These are phyloP conservation scores for Polydesmus complanatus DNA, from an alignment of 2,888 invertebrate genomes.

Conservation along the genomic window DNA sequence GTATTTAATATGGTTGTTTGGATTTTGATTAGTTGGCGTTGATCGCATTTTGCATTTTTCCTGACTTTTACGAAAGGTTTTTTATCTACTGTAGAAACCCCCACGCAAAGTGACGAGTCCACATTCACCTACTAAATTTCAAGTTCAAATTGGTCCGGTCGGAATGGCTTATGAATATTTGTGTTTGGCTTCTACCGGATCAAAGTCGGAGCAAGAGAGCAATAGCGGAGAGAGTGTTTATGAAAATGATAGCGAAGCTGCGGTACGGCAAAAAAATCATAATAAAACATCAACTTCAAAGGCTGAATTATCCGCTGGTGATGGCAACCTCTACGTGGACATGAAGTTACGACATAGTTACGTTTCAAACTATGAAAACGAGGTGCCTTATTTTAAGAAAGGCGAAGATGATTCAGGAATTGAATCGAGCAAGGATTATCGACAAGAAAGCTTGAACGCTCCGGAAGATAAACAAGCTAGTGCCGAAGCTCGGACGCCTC, in stretches of 20 bases:
- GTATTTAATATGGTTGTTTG: neutral
- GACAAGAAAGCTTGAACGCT: neutral
- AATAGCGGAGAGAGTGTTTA: slow-evolving; percentile 1
- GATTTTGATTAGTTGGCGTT: slow-evolving; percentile 34
- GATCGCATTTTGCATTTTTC: slow-evolving; percentile 25
- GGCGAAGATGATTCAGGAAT: neutral
- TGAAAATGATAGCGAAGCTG: neutral
- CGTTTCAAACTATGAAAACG: slow-evolving; percentile 21
- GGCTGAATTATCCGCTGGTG: slow-evolving; percentile 1
- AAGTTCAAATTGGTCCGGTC: slow-evolving; percentile 11
- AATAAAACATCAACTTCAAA: no score
- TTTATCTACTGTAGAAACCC: slow-evolving; percentile 73
- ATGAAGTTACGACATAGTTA: slow-evolving; percentile 20
- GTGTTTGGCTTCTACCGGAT: slow-evolving; percentile 21
- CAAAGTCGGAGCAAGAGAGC: neutral
- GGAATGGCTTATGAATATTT: slow-evolving; percentile 20
- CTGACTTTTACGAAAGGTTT: neutral
- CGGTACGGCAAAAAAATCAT: no score
- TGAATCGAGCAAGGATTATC: neutral
- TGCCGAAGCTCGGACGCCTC: neutral
- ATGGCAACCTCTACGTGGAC: slow-evolving; percentile 19
- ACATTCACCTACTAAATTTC: slow-evolving; percentile 17
- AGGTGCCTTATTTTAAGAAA: slow-evolving; percentile 17
- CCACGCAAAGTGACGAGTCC: slow-evolving; percentile 64
- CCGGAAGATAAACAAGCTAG: neutral